These are phyloP conservation scores for Urosaurus nigricauda DNA, from an alignment of 2,797 vertebrate genomes.

Conservation along the genomic window DNA sequence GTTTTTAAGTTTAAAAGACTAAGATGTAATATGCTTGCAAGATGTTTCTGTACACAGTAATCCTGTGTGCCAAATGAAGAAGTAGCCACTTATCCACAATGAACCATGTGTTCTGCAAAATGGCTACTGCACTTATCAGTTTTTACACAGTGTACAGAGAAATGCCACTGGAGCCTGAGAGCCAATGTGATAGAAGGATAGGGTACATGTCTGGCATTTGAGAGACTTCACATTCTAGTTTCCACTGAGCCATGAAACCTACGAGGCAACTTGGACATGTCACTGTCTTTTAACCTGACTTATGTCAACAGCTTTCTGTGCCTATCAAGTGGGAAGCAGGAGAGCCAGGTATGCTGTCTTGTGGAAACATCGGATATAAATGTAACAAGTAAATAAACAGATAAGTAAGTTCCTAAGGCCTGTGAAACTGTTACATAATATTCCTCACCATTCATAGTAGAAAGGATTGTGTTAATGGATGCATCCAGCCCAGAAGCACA, in stretches of 20 bases:
- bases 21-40: background rate
- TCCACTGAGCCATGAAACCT: background rate
- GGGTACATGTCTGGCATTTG: background rate
- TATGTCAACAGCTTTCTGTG: too few species aligned
- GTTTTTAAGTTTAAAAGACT: background rate
- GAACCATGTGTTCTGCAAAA: constrained; percentile 9
- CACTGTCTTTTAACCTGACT: too few species aligned
- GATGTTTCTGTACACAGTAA: background rate
- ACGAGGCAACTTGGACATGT: too few species aligned
- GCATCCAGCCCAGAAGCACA: background rate
- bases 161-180: background rate
- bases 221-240: background rate
- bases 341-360: too few species aligned
- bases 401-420: background rate
- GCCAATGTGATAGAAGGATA: background rate
- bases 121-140: background rate
- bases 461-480: background rate
- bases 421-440: background rate
- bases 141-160: background rate
- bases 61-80: background rate
- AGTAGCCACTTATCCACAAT: background rate
- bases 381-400: too few species aligned
- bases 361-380: too few species aligned
- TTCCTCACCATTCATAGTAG: background rate
- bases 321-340: too few species aligned